Conservation (phyloP, 2,888 invertebrate genomes). For the Megamerina dolium region DNA sequence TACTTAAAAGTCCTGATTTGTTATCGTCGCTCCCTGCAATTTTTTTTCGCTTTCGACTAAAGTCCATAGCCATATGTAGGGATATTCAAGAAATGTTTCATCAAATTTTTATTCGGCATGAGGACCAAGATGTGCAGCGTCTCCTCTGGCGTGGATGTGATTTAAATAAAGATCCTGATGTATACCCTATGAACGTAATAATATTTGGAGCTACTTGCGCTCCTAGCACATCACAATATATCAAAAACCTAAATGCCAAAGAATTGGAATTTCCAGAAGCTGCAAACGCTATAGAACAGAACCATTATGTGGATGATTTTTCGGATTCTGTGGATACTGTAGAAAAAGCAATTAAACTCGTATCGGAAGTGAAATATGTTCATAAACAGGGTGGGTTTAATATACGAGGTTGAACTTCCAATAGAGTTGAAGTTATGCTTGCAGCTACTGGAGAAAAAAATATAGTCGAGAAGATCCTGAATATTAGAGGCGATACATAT, state of each 20-base stretch:
- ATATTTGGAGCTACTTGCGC: conserved; percentile 9
- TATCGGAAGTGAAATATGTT: no score
- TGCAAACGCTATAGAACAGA: neutral
- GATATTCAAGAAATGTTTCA: conserved; percentile 14
- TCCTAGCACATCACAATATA: no score
- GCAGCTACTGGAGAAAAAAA: no score
- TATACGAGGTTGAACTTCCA: neutral
- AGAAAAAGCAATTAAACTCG: no score
- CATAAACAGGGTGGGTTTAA: no score
- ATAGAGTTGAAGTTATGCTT: neutral
- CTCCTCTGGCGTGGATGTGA: conserved; percentile 13
- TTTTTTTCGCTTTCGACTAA: conserved; percentile 5
- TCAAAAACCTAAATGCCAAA: conserved; percentile 4
- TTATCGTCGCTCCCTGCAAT: conserved; percentile 9
- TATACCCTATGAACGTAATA: conserved; percentile 7
- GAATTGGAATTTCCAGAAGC: conserved; percentile 3
- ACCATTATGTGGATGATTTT: no score
- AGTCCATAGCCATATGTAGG: conserved; percentile 6
- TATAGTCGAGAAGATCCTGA: no score
- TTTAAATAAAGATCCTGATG: conserved; percentile 3
- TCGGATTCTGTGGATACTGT: neutral
- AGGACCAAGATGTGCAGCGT: conserved; percentile 12
- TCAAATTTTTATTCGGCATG: conserved; percentile 9
- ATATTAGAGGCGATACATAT: conserved; percentile 1
- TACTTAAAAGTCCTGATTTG: conserved; percentile 12